Conservation (phyloP, 2,113 vertebrate species). For the Nesospiza acunhae region DNA sequence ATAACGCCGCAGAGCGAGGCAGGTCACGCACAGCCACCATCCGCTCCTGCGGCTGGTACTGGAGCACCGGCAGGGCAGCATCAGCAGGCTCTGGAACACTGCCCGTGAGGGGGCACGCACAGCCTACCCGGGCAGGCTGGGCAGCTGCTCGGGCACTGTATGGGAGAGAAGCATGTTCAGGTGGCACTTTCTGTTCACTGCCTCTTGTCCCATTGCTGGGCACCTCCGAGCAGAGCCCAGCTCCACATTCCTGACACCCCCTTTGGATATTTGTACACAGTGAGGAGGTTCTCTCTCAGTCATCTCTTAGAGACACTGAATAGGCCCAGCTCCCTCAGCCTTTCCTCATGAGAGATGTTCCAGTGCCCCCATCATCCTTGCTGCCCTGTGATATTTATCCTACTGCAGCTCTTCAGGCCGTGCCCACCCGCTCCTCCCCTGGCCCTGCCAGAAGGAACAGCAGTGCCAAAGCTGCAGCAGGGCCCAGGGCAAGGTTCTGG, state of each 20-base stretch:
- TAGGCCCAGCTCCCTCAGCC: not conserved
- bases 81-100: rapidly evolving
- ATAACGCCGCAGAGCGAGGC: rapidly evolving
- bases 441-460: too few relatives aligned
- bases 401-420: rapidly evolving
- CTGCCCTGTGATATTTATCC: not conserved
- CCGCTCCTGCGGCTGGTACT: rapidly evolving
- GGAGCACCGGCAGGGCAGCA: rapidly evolving
- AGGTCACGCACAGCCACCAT: rapidly evolving
- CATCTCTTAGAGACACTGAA: not conserved
- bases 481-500: not conserved
- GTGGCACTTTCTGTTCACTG: not conserved
- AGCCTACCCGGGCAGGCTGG: rapidly evolving
- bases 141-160: rapidly evolving
- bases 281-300: not conserved
- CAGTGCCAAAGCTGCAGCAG: not conserved
- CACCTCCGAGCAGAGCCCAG: not conserved
- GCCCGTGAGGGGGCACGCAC: rapidly evolving
- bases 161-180: rapidly evolving
- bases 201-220: too few relatives aligned
- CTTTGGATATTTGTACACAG: not conserved
- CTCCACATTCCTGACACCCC: not conserved
- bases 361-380: not conserved
- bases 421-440: rapidly evolving
- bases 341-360: not conserved